phyloP scores from a whole-genome alignment of 2,888 invertebrate genomes.

The Rapana venosa region DNA sequence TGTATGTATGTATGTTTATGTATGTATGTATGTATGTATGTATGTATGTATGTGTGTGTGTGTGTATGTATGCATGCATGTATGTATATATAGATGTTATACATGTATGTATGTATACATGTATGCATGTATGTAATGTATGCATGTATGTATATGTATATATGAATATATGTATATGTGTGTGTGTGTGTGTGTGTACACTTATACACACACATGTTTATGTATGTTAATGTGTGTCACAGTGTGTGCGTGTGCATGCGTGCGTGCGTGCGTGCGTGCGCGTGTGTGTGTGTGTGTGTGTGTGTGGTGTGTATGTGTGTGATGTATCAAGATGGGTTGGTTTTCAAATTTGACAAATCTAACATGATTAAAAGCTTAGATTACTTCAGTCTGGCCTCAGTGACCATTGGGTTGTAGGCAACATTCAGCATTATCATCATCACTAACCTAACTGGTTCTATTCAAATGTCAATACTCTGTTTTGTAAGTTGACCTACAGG shows the following conservation, averaged over 20 bases:
- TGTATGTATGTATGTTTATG: neutral
- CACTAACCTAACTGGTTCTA: too few relatives aligned
- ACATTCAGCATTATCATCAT: too few relatives aligned
- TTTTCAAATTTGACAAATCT: too few relatives aligned
- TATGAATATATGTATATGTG: neutral
- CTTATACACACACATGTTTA: neutral
- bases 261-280: neutral
- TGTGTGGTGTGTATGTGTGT: neutral
- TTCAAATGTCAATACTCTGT: too few relatives aligned
- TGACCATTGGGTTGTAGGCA: too few relatives aligned
- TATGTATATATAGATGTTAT: neutral
- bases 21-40: neutral
- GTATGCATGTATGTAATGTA: neutral
- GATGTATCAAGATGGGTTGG: too few relatives aligned
- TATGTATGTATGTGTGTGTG: neutral
- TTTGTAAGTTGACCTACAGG: too few relatives aligned
- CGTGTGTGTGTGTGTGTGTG: neutral
- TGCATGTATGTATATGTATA: neutral
- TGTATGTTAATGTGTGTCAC: neutral
- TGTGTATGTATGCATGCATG: neutral
- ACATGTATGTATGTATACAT: neutral
- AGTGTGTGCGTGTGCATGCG: neutral
- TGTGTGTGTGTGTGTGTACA: neutral
- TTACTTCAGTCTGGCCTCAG: too few relatives aligned
- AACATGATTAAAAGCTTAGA: too few relatives aligned